phyloP scores from a whole-genome alignment of 2,888 invertebrate species.

The Phortica okadai region DNA sequence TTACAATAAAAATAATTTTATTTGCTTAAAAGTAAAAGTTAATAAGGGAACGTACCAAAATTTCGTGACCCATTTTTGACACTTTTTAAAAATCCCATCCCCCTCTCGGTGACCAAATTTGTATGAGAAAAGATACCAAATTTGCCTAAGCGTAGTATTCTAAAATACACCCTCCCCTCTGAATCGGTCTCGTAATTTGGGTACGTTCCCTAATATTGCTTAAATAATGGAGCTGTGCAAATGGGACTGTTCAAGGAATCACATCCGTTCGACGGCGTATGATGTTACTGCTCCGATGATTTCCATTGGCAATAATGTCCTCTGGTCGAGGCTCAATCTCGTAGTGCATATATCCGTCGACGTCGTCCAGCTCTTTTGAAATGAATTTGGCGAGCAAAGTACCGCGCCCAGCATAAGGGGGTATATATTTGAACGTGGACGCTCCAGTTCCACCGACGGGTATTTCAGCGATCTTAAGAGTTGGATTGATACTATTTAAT shows the following conservation, averaged over 20 bases:
- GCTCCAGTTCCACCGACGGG: slow-evolving; percentile 83
- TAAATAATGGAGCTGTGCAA: slow-evolving; percentile 20
- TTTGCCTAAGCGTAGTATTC: too few species aligned
- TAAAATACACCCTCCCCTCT: too few species aligned
- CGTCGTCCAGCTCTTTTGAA: slow-evolving; percentile 91
- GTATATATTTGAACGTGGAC: slow-evolving; percentile 86
- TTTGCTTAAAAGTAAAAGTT: too few species aligned
- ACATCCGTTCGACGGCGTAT: slow-evolving; percentile 73
- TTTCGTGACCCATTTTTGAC: too few species aligned
- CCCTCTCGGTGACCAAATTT: too few species aligned
- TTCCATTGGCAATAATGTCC: slow-evolving; percentile 69
- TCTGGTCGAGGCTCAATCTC: slow-evolving; percentile 79
- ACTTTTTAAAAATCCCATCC: too few species aligned
- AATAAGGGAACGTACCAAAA: neutral
- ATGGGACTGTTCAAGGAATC: slow-evolving; percentile 57
- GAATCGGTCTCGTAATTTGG: too few species aligned
- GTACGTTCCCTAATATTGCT: neutral
- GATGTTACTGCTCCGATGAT: slow-evolving; percentile 64
- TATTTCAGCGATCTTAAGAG: slow-evolving; percentile 72
- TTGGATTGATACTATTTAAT: neutral
- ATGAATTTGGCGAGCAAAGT: slow-evolving; percentile 92
- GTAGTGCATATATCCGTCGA: slow-evolving; percentile 90
- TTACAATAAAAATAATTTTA: too few species aligned
- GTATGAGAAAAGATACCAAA: too few species aligned
- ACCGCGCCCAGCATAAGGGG: slow-evolving; percentile 86